Conservation (phyloP, 2,888 invertebrate genomes). For the Eremobia ochroleuca region DNA sequence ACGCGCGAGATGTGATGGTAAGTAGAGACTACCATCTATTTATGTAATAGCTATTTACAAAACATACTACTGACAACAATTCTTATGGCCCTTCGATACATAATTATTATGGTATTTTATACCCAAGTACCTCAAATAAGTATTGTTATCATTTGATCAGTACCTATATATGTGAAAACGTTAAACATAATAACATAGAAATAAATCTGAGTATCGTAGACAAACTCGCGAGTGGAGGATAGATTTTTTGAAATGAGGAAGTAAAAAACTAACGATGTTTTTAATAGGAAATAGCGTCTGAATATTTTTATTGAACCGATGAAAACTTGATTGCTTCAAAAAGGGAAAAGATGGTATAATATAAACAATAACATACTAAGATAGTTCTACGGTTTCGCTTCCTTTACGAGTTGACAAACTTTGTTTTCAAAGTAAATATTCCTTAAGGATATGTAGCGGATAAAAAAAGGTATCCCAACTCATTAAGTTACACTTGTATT, state of each 20-base stretch:
- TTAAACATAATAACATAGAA: neutral
- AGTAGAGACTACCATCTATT: neutral
- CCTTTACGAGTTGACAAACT: constrained; percentile 53
- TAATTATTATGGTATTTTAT: neutral
- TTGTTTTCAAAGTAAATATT: constrained; percentile 51
- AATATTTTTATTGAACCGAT: constrained; percentile 48
- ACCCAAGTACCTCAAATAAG: too few relatives aligned
- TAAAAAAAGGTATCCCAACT: constrained; percentile 30
- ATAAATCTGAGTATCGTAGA: neutral
- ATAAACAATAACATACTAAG: constrained; percentile 50
- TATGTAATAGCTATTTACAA: neutral
- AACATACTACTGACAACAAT: neutral
- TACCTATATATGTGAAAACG: too few relatives aligned
- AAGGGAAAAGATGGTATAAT: constrained; percentile 25
- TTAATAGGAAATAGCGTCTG: constrained; percentile 29
- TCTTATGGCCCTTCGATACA: neutral
- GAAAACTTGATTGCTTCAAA: constrained; percentile 55
- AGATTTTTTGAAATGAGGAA: constrained; percentile 15
- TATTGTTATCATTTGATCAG: too few relatives aligned
- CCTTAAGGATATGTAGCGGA: constrained; percentile 3
- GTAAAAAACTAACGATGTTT: constrained; percentile 31
- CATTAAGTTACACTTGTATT: constrained; percentile 27
- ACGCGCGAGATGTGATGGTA: neutral
- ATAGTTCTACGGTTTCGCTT: constrained; percentile 45
- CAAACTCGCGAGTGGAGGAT: neutral